Evolutionary conservation across 2,888 invertebrate species (phyloP), one percentile per base, ranked within the genome.

Genomic region (Mimas tiliae): DNA sequence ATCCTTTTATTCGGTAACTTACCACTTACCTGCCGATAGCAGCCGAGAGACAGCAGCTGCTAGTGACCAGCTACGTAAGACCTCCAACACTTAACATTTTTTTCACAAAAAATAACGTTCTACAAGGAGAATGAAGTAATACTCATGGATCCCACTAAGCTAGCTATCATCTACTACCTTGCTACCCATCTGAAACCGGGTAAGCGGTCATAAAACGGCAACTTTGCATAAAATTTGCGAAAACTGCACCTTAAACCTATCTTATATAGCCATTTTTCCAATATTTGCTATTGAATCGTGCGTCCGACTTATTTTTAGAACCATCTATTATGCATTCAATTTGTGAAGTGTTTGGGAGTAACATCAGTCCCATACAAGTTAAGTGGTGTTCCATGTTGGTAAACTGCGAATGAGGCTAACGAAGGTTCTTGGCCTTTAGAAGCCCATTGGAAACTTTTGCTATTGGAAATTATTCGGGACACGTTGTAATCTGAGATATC

Each of bases 171-270:
- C 52, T 38, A 45, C 53, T 63, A 67, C 70, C 69, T 70, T 69
- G 73, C 68, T 70, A n/a, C n/a, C n/a, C n/a, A n/a, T n/a, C n/a
- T 72, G 66, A 79, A 78, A 74, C 72, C 69, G 68, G 74, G 70
- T 72, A 75, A 73, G 72, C 72, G 79, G 73, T 79, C 78, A 81
- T 83, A 83, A 84, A 86, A 82, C 70, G 78, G 79, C 76, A 81
- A 78, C 82, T 81, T 80, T 76, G 79, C 78, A 84, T 83, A 80
- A 80, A 82, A 82, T 80, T 81, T 74, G 71, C 66, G 70, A 63
- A 71, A 75, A 78, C 75, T 77, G 79, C 81, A 81, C 79, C 74
- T 80, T 77, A 74, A 77, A 80, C 71, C 74, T 69, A 69, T 74
- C 75, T 75, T 73, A 74, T 72, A 78, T 76, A 71, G 75, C 73